These are phyloP conservation scores for Lucilia cuprina DNA, from an alignment of 1,140 invertebrate genomes.

Conservation along the genomic window DNA sequence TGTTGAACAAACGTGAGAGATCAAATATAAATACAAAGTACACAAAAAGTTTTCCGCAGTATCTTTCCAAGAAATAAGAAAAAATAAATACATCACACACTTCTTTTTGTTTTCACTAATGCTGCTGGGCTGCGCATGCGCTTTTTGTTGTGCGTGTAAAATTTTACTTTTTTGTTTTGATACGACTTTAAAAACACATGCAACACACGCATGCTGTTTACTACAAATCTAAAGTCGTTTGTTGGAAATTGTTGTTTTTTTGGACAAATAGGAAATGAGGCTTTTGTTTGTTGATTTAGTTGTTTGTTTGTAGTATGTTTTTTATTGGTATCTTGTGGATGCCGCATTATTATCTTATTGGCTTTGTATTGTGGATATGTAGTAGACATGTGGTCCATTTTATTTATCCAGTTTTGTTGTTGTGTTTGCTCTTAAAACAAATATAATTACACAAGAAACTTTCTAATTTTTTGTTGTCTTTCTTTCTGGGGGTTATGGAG, in stretches of 20 bases:
- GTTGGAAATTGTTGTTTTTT: slow-evolving; percentile 4
- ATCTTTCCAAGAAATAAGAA: no score
- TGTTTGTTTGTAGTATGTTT: background rate
- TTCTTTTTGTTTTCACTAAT: no score
- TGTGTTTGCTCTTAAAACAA: background rate
- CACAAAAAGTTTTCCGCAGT: no score
- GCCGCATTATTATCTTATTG: background rate
- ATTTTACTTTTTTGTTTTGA: no score
- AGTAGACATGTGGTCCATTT: background rate
- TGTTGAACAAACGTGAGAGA: no score
- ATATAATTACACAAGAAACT: slow-evolving; percentile 3
- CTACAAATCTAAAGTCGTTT: background rate
- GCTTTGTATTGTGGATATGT: background rate
- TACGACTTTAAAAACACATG: no score
- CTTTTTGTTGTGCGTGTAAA: no score
- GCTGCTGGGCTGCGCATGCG: no score
- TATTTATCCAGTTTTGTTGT: background rate
- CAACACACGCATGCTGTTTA: background rate
- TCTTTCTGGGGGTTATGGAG: background rate
- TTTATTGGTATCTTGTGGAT: background rate
- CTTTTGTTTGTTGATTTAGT: background rate
- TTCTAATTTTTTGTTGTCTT: background rate
- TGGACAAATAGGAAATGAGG: slow-evolving; percentile 25
- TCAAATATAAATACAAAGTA: no score
- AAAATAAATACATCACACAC: no score